Evolutionary conservation across 2,113 vertebrate genomes (phyloP), one percentile per base, ranked within the genome.

Genomic region (Dipodomys ordii): DNA sequence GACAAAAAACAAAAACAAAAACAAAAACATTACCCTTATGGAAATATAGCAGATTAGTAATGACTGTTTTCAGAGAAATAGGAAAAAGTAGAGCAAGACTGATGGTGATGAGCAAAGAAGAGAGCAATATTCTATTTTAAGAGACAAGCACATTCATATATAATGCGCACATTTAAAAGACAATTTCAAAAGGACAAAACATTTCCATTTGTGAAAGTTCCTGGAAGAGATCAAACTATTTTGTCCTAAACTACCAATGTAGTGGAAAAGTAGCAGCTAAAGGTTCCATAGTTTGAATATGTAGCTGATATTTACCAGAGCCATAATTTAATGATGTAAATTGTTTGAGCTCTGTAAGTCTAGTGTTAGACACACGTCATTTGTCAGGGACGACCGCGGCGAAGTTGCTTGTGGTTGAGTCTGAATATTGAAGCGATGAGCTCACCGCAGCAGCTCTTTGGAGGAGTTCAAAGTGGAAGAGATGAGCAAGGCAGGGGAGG

Each of bases 321-420:
- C 1, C 8, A 28, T 76, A 82, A 74, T 57, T 74, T 74, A 83
- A 25, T 92, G 67, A 73, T 30, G 6, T 69, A 13, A 39, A 69
- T 71, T 32, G 32, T 20, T 71, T 71, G 62, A 3, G 4, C 6
- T 64, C 62, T 64, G 23, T 64, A 46, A 62, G 4, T 12, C 5
- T 72, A 11, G 5, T n/a, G 35, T 13, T 10, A 46, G 49, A 39
- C 0, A 4, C 0, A 2, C 15, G 12, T 28, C 25, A 0, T 73
- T 6, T 62, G 3, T 57, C 20, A 28, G 19, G 8, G 13, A 25
- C 0, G 7, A 13, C 2, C 6, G 12, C 3, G 20, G 3, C n/a
- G 9, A 9, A 49, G 28, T 32, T 28, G 44, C 13, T 32, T 65
- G 9, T 3, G 6, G 12, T 20, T 27, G n/a, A 13, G 16, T 3